Evolutionary conservation across 2,888 invertebrate genomes (phyloP), one percentile per base, ranked within the genome.

Genomic region (Drosophila conformis): DNA sequence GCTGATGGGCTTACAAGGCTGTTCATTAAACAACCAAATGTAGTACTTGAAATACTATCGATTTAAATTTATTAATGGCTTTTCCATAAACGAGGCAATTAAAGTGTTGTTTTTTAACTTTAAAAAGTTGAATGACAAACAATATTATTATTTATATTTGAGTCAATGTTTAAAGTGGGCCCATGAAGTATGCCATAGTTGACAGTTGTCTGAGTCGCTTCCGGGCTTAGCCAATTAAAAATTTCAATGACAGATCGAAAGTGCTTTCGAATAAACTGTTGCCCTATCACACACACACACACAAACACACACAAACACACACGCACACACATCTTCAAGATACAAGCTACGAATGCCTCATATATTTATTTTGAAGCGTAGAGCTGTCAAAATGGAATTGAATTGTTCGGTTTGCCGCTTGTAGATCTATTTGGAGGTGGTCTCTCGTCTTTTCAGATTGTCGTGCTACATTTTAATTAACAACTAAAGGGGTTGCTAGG

Each of bases 401-500:
- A 87, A 83, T 66, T 87, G 86, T 83, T 86, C 69, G 31, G 36
- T 56, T 59, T 53, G 64, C 36, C 35, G 63, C 69, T 79, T 82
- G 85, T 84, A 67, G 61, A 86, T 89, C 75, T 66, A 69, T 40
- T 58, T 70, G 38, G 33, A 56, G 84, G 87, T 89, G 80, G 84
- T 63, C 76, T 64, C 15, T 25, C 27, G 8, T 33, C 33, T 42
- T 49, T 33, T 35, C 1, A 29, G 67, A 59, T 63, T 69, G 60
- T 61, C 60, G 46, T 73, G 72, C 56, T 76, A 88, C 85, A 89
- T 84, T 85, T 85, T 82, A 85, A 85, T 85, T 85, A 89, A 89
- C 8, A 82, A 82, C 56, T 82, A 73, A 67, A 66, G 56, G 46
- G 58, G 40, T 65, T 46, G 64, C 57, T 42, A 46, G 58, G 51